Base-by-base conservation (phyloP, 2,113 vertebrate genomes). In the Electrona antarctica region DNA sequence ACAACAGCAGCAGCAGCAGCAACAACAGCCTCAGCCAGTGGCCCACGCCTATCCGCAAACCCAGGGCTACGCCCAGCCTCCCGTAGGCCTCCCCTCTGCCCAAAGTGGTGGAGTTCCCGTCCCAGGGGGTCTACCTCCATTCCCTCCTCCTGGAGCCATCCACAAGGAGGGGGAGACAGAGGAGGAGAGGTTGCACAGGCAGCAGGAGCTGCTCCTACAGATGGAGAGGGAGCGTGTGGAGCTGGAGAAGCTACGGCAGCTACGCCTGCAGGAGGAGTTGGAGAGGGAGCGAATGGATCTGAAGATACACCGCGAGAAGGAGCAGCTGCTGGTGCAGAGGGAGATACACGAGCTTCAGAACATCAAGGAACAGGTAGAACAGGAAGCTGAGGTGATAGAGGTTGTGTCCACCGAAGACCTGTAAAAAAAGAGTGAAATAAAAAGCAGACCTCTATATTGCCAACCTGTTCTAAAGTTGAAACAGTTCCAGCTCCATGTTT, bases 321-420 rank as follows among this genome's bases (percentile, higher is more conserved):
- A 99, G 80, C 96, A 99, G 88, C 88, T 98, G 54, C 87, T 99
- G 76, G 97, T 99, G 80, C 96, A 99, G 73, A 93, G 96, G 76
- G 98, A 99, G 85, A 91, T 99, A 79, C 97, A 98, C 79, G 98
- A 99, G 85, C 87, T 99, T 78, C 98, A 99, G 81, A 98, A 87
- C 83, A 99, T 99, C 86, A 99, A 99, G 92, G 97, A 99, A 60
- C 97, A 99, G n/a, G 97, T 99, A 92, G 83, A 90, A 67, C 33
- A 41, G 75, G 71, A 55, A 55, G 45, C 45, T n/a, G 46, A 80
- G 50, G 76, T 74, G 66, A 69, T 65, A 13, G 12, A 45, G 33
- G 33, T 41, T 41, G 5, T 41, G 33, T 41, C 33, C 33, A 41
- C 33, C 33, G 33, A 41, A 41, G 33, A 41, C 33, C 33, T 41